Percentiles rank a stretch among this genome's conserved stretches.
phyloP scores from a whole-genome alignment of 2,888 invertebrate genomes.

The Ochropleura plecta region DNA sequence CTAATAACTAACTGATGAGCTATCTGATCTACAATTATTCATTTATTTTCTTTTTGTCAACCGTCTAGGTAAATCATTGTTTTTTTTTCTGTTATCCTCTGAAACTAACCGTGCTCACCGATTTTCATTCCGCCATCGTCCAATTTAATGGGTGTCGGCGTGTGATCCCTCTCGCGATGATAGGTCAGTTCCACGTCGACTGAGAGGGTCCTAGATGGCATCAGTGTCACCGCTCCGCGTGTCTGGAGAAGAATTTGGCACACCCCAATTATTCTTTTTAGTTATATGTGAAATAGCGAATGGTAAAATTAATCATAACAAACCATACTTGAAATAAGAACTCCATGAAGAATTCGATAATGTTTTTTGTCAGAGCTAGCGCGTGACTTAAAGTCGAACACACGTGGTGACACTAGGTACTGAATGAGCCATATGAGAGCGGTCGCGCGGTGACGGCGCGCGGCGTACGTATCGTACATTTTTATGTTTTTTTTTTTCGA shows the following conservation, averaged over 20 bases:
- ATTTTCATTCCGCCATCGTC: neutral
- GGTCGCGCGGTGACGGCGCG: too few relatives aligned
- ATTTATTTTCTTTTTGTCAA: too few relatives aligned
- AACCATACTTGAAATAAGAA: too few relatives aligned
- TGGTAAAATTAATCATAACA: too few relatives aligned
- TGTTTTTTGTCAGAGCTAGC: too few relatives aligned
- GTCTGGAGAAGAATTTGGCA: neutral
- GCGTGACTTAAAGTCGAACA: too few relatives aligned
- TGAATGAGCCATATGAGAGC: too few relatives aligned
- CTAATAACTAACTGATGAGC: neutral
- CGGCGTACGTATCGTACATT: too few relatives aligned
- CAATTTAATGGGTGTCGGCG: conserved; percentile 12
- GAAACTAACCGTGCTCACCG: too few relatives aligned
- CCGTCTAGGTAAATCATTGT: neutral
- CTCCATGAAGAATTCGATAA: too few relatives aligned
- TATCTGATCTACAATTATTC: neutral
- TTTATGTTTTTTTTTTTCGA: too few relatives aligned
- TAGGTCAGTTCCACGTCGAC: conserved; percentile 1
- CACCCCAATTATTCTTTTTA: neutral
- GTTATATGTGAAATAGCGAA: neutral
- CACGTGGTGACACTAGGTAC: too few relatives aligned
- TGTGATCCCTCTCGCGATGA: neutral
- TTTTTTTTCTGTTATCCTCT: neutral
- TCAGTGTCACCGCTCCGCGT: conserved; percentile 15
- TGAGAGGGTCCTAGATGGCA: neutral